A percentile compares a stretch with the other conserved stretches of the same genome.
Evolutionary conservation across 2,888 invertebrate genomes (phyloP).

Genomic region (Orthosia gothica): DNA sequence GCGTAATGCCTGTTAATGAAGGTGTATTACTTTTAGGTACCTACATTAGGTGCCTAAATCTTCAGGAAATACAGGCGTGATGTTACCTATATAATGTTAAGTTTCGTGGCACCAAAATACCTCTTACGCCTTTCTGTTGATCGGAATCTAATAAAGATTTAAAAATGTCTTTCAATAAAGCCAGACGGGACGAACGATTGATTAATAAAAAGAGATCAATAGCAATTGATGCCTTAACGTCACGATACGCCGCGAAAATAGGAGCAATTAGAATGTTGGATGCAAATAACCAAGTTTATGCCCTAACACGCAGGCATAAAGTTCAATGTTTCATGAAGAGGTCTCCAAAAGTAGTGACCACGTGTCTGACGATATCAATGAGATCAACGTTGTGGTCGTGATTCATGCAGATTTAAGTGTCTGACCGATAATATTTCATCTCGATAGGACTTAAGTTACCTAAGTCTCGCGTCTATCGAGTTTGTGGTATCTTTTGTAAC

Average conservation of each 20-base stretch:
- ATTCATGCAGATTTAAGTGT: constrained; percentile 49
- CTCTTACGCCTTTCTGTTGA: neutral
- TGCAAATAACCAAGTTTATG: constrained; percentile 36
- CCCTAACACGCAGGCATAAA: constrained; percentile 42
- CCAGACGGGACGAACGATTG: constrained; percentile 65
- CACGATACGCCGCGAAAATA: constrained; percentile 56
- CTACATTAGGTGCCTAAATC: neutral
- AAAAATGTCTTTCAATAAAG: constrained; percentile 58
- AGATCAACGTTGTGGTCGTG: constrained; percentile 36
- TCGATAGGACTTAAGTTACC: neutral
- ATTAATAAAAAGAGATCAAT: constrained; percentile 73
- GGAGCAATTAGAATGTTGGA: constrained; percentile 50
- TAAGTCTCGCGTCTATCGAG: neutral
- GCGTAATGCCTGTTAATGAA: no score
- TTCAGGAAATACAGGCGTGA: no score
- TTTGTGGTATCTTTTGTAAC: neutral
- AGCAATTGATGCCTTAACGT: constrained; percentile 69
- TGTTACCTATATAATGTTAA: neutral
- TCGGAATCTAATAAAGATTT: constrained; percentile 20
- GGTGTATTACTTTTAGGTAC: neutral
- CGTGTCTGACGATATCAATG: constrained; percentile 35
- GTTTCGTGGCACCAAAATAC: neutral
- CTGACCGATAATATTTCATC: neutral
- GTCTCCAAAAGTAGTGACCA: constrained; percentile 14
- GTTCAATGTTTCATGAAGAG: constrained; percentile 47